Percentiles rank a stretch among this genome's conserved stretches.
Evolutionary conservation across 2,888 invertebrate species (phyloP).

Genomic region (Chrysina gloriosa): DNA sequence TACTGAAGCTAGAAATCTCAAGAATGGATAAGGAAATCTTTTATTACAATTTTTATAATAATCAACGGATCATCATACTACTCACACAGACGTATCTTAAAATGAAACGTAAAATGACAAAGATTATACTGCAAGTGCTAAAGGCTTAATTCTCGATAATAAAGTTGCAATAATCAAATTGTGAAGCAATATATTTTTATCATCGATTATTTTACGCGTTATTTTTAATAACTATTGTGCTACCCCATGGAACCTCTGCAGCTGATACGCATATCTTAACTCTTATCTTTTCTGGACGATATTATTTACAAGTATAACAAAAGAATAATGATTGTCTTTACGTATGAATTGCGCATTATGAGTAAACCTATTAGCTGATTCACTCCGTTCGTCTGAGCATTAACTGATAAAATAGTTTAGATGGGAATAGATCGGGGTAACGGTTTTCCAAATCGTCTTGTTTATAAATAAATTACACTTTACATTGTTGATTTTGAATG

Average conservation of each 20-base stretch:
- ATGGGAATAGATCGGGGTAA: neutral
- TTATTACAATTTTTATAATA: too few relatives aligned
- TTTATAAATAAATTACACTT: neutral
- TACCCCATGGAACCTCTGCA: conserved; percentile 10
- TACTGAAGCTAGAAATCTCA: too few relatives aligned
- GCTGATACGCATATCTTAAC: conserved; percentile 7
- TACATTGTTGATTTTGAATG: neutral
- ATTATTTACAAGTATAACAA: neutral
- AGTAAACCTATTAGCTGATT: conserved; percentile 4
- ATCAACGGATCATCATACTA: too few relatives aligned
- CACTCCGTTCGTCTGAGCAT: neutral
- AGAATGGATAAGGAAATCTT: too few relatives aligned
- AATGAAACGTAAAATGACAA: too few relatives aligned
- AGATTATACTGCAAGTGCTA: too few relatives aligned
- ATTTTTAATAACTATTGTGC: neutral
- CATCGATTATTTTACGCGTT: too few relatives aligned
- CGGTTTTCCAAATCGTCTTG: neutral
- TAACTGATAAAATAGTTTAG: conserved; percentile 4
- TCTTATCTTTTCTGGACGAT: neutral
- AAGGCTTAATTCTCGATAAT: too few relatives aligned
- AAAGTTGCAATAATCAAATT: too few relatives aligned
- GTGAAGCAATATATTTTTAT: too few relatives aligned
- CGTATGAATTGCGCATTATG: conserved; percentile 10
- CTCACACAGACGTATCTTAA: too few relatives aligned
- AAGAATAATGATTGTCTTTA: neutral